Base-by-base conservation (phyloP, 2,888 invertebrate genomes). In the Melangyna quadrimaculata region DNA sequence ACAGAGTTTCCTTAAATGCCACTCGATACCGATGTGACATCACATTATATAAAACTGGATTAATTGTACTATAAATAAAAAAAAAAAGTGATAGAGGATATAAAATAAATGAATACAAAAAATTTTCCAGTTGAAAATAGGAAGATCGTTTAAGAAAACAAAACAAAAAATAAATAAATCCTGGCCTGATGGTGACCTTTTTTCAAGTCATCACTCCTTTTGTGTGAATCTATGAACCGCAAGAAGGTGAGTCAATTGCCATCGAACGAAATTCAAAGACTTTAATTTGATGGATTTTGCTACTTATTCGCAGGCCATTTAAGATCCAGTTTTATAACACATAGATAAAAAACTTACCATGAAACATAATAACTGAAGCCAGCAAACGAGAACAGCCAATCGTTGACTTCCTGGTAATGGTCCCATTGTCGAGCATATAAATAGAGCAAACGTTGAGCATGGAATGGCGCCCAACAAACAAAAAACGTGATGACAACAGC, bases 401-500 rank as follows among this genome's bases (percentile, higher is more conserved):
- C 95, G 91, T 96, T 97, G 89, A 96, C 93, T 74, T 94, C 93
- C 90, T 94, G 94, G 91, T 94, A 95, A 90, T 95, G 93, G 0
- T 92, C 91, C 69, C 93, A 93, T 24, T 94, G 91, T 86, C 93
- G 93, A 32, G 94, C 96, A 91, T 97, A 96, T 88, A 97, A 94
- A 90, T 95, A 96, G 91, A 97, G 94, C 71, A 98, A 93, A 7
- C 98, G 93, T 92, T 98, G 98, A 86, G 96, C 95, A 93, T 98
- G 98, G 93, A 98, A 98, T 32, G 98, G 98, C 0, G 98, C 97
- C 98, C 98, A 98, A 92, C 98, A 98, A 12, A 98, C 93, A 93
- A 98, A 98, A 93, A 98, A 98, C 37, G 97, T 96, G 8, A 98
- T 94, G 71, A 98, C 98, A 24, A 98, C 98, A 3, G 97, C 97